phyloP scores from a whole-genome alignment of 2,797 vertebrate genomes.

The Chloroceryle amazona region DNA sequence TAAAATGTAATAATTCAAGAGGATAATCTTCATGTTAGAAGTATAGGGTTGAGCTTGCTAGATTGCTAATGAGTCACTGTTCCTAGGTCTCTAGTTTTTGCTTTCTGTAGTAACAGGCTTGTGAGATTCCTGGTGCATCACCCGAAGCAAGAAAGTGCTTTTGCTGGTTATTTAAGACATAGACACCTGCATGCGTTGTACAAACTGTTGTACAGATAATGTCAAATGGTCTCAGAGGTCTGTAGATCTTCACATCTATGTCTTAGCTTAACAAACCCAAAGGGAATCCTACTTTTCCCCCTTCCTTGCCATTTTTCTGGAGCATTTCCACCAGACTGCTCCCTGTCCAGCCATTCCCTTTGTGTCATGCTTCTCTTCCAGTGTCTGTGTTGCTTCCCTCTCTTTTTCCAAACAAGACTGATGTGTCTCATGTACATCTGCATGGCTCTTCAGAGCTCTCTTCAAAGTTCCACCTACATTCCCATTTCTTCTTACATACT shows the following conservation, averaged over 20 bases:
- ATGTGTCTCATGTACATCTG: not conserved
- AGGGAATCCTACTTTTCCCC: not conserved
- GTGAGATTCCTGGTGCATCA: not conserved
- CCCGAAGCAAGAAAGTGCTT: rapidly evolving
- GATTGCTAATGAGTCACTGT: not conserved
- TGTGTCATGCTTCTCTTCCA: not conserved
- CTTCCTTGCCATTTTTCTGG: not conserved
- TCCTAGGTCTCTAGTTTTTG: not conserved
- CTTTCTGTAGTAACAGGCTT: not conserved
- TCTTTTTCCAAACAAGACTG: not conserved
- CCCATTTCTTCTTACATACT: not conserved
- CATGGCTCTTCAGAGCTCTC: not conserved
- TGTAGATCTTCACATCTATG: not conserved
- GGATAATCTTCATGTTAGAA: not conserved
- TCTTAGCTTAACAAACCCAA: not conserved
- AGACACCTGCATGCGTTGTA: not conserved
- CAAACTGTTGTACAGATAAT: not conserved
- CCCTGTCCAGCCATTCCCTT: not conserved
- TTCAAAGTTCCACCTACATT: not conserved
- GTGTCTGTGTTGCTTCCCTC: not conserved
- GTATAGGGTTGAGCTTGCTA: not conserved
- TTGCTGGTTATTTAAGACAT: not conserved
- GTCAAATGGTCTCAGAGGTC: rapidly evolving
- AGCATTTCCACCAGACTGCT: not conserved
- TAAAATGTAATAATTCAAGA: not conserved